Percentiles rank a stretch among this genome's conserved stretches.
Conservation (phyloP, 2,113 vertebrate species). For the Boulengeromyrus knoepffleri region DNA sequence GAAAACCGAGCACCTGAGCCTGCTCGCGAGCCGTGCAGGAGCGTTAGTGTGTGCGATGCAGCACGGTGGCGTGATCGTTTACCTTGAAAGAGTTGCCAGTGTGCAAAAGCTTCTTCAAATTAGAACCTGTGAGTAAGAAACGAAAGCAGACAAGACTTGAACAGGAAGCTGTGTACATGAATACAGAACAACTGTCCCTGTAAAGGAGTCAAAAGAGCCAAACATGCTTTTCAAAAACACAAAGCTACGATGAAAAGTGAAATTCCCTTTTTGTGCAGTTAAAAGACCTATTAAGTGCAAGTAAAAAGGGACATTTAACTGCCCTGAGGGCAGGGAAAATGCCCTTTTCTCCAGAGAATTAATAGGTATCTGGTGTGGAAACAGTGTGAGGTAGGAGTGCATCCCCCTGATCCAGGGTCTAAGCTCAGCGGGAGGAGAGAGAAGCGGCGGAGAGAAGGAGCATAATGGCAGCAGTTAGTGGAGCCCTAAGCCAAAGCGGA, state of each 20-base stretch:
- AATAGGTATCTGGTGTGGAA: background rate
- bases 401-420: background rate
- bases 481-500: background rate
- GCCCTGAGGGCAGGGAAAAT: background rate
- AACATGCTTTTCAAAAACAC: background rate
- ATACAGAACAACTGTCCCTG: background rate
- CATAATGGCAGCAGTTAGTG: background rate
- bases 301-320: background rate
- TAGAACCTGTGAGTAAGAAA: slow-evolving; percentile 68
- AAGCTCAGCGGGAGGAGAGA: background rate
- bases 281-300: background rate
- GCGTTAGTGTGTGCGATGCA: background rate
- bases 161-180: slow-evolving; percentile 1
- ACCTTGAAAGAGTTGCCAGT: slow-evolving; percentile 98
- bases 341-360: background rate
- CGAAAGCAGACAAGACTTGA: background rate
- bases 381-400: background rate
- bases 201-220: background rate
- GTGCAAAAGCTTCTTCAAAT: slow-evolving; percentile 98
- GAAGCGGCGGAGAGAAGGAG: background rate
- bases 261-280: background rate
- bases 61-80: slow-evolving; percentile 19
- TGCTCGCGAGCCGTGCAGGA: background rate
- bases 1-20: background rate
- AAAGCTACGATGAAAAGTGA: background rate